phyloP scores from a whole-genome alignment of 2,797 vertebrate species.

The Micropoecilia bifurca region DNA sequence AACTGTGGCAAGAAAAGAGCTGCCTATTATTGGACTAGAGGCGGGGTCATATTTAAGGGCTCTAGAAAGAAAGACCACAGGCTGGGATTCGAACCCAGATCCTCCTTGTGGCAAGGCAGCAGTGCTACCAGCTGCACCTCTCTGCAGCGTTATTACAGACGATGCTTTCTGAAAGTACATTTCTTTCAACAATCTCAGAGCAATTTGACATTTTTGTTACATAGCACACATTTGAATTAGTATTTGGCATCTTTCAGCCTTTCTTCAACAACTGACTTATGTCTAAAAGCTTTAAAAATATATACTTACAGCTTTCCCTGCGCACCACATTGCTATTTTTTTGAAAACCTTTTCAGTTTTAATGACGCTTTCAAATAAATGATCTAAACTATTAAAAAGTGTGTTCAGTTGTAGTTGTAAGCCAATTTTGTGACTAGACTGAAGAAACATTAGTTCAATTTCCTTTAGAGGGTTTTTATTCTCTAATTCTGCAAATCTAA shows the following conservation, averaged over 20 bases:
- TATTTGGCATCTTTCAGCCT: neutral
- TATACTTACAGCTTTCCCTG: neutral
- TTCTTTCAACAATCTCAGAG: neutral
- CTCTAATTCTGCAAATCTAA: neutral
- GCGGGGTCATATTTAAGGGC: too few relatives aligned
- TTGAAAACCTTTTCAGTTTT: neutral
- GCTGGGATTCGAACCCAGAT: too few relatives aligned
- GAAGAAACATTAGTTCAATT: neutral
- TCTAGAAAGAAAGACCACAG: too few relatives aligned
- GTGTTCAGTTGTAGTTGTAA: neutral
- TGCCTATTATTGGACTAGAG: neutral
- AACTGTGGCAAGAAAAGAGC: neutral
- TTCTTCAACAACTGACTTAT: constrained; percentile 1
- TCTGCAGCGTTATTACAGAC: neutral
- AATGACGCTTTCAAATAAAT: neutral
- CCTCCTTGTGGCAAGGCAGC: too few relatives aligned
- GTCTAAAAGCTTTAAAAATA: neutral
- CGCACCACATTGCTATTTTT: neutral
- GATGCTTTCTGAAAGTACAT: neutral
- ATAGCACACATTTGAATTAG: neutral
- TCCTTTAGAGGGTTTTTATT: neutral
- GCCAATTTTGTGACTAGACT: neutral
- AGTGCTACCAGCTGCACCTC: too few relatives aligned
- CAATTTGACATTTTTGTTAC: neutral
- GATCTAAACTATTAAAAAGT: neutral